A percentile compares a stretch with the other conserved stretches of the same genome.
These are phyloP conservation scores for Mastomys coucha DNA, from an alignment of 2,113 vertebrate species.

Conservation along the genomic window DNA sequence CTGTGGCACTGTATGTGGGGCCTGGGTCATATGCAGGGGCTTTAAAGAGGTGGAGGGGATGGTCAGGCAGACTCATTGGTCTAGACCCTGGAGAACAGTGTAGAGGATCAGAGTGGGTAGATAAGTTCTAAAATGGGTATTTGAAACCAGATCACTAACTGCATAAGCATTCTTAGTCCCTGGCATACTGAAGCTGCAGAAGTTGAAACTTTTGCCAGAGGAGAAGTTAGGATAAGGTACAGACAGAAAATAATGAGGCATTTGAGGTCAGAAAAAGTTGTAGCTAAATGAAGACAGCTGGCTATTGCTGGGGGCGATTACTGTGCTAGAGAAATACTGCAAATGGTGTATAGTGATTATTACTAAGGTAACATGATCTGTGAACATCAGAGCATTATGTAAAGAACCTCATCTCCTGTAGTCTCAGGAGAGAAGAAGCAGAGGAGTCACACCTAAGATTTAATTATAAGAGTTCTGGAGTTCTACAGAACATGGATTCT, in stretches of 20 bases:
- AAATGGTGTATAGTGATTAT: constrained; percentile 52
- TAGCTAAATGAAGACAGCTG: constrained; percentile 57
- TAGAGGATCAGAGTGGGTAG: neutral
- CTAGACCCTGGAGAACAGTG: neutral
- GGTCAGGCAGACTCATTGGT: neutral
- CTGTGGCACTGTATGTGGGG: neutral
- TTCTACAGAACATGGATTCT: constrained; percentile 17
- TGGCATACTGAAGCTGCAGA: neutral
- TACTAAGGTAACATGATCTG: constrained; percentile 16
- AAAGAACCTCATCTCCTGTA: constrained; percentile 13
- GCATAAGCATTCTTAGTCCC: neutral
- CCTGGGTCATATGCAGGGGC: neutral
- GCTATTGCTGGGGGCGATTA: constrained; percentile 43
- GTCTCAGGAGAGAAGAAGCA: neutral
- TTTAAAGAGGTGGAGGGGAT: neutral
- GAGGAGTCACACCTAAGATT: neutral
- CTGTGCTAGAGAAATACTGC: constrained; percentile 15
- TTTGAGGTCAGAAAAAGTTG: constrained; percentile 61
- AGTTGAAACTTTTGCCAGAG: constrained; percentile 2
- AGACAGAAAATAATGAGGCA: constrained; percentile 28
- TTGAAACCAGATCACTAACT: neutral
- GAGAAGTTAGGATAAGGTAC: neutral
- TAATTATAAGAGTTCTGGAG: neutral
- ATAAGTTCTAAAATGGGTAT: neutral
- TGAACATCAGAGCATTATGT: neutral